Base-by-base conservation (phyloP, 2,888 invertebrate species). In the Coenonympha arcania region DNA sequence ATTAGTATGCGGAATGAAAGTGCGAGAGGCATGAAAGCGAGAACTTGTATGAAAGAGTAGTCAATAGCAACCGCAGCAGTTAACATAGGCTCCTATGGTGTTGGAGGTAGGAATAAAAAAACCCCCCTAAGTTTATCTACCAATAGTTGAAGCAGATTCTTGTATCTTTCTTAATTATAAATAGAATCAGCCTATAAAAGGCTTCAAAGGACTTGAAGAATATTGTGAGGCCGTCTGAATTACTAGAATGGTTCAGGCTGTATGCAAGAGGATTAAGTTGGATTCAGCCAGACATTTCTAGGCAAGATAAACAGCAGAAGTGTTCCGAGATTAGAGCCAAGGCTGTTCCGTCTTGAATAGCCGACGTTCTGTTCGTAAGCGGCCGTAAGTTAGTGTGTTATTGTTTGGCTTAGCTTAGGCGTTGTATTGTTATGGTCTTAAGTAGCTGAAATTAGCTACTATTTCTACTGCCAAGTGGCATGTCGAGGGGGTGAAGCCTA, bases 271-370 rank as follows among this genome's bases (percentile, higher is more conserved):
- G 84, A 83, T 85, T 82, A 81, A 67, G 71, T 62, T 63, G 67
- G 64, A 64, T 64, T 64, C 64, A 69, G 63, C 68, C 68, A 79
- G 76, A 75, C 75, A 69, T 75, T 76, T 70, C 73, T 68, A 75
- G 76, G 75, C 76, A 76, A 81, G 80, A 83, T 77, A 83, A 81
- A 84, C 81, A 79, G 73, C 66, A 65, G 63, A 75, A 72, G 77
- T 77, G 73, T 76, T 76, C 66, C 58, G 59, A 79, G 82, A 83
- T 82, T 81, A 82, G 76, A 73, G 69, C 65, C 76, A 74, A 80
- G 76, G 69, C 66, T 62, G 61, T 62, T 69, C 67, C 66, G 65
- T 76, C 76, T 74, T 73, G 71, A 74, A 71, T 68, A 71, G 66
- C 69, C 57, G 61, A 73, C 72, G 76, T 73, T 76, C 65, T 69